Conservation (phyloP, 1,140 invertebrate genomes). For the Druon quercuslanigerum region DNA sequence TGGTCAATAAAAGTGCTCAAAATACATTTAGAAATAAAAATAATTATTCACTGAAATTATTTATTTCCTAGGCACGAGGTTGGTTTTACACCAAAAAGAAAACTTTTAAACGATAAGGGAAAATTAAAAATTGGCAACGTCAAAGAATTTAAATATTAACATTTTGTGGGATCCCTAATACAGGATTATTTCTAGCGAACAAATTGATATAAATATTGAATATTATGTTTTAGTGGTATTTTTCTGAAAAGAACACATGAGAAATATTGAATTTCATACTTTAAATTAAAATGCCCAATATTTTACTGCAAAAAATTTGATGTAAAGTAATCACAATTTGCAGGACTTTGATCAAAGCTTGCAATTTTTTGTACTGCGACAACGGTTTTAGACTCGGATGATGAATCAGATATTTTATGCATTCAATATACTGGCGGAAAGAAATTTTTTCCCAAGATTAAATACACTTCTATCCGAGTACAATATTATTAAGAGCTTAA, state of each 20-base stretch:
- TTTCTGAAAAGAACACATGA: neutral
- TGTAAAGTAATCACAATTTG: constrained; percentile 20
- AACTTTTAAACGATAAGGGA: too few relatives aligned
- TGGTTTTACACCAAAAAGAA: too few relatives aligned
- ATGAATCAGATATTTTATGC: constrained; percentile 16
- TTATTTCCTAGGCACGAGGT: too few relatives aligned
- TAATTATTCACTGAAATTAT: too few relatives aligned
- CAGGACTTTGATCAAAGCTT: constrained; percentile 14
- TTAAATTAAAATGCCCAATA: neutral
- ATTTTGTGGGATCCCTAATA: too few relatives aligned
- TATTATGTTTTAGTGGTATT: too few relatives aligned
- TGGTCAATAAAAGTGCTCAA: too few relatives aligned
- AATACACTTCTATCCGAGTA: constrained; percentile 39
- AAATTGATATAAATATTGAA: too few relatives aligned
- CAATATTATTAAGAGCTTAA: constrained; percentile 43
- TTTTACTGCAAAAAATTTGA: neutral
- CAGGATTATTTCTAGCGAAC: too few relatives aligned
- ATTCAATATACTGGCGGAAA: constrained; percentile 20
- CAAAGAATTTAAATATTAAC: too few relatives aligned
- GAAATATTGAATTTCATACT: constrained; percentile 6
- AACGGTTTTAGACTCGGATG: neutral
- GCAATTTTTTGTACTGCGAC: neutral
- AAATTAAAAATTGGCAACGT: too few relatives aligned
- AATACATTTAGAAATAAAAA: too few relatives aligned
- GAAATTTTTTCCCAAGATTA: constrained; percentile 38